Evolutionary conservation across 2,113 vertebrate species (phyloP).

Genomic region (Otolemur garnettii): DNA sequence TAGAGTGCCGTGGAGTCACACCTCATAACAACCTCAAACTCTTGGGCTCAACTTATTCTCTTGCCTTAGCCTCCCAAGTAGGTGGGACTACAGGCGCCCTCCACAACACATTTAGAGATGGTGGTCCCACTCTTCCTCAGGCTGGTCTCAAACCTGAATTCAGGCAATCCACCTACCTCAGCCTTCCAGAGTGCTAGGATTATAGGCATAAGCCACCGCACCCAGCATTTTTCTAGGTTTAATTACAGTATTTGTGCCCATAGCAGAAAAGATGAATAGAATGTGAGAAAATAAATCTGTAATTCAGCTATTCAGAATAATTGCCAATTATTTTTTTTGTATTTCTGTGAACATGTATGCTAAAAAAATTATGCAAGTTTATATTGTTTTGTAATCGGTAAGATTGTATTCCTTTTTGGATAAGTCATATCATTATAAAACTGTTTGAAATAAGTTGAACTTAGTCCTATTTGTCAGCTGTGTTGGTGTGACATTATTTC

Average conservation of each 20-base stretch:
- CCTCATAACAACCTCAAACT: too few relatives aligned
- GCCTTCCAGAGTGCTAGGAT: too few relatives aligned
- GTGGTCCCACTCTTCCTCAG: too few relatives aligned
- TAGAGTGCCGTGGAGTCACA: too few relatives aligned
- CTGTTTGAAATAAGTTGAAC: conserved; percentile 51
- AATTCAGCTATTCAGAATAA: conserved; percentile 9
- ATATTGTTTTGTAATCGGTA: conserved; percentile 56
- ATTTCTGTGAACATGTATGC: not conserved
- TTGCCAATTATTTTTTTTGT: conserved; percentile 1
- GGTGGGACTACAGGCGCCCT: too few relatives aligned
- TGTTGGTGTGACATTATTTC: conserved; percentile 33
- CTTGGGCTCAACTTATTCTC: too few relatives aligned
- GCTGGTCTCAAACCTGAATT: too few relatives aligned
- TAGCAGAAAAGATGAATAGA: not conserved
- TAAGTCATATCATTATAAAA: not conserved
- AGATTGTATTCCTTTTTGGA: conserved; percentile 47
- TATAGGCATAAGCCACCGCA: too few relatives aligned
- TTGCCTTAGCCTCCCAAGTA: too few relatives aligned
- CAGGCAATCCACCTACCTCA: too few relatives aligned
- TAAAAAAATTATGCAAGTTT: not conserved
- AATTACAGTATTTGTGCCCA: not conserved
- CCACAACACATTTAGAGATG: too few relatives aligned
- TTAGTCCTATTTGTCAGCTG: not conserved
- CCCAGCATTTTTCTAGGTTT: not conserved
- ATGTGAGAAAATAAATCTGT: not conserved